A percentile compares a stretch with the other conserved stretches of the same genome.
Evolutionary conservation across 2,113 vertebrate genomes (phyloP).

Genomic region (Siniperca chuatsi): DNA sequence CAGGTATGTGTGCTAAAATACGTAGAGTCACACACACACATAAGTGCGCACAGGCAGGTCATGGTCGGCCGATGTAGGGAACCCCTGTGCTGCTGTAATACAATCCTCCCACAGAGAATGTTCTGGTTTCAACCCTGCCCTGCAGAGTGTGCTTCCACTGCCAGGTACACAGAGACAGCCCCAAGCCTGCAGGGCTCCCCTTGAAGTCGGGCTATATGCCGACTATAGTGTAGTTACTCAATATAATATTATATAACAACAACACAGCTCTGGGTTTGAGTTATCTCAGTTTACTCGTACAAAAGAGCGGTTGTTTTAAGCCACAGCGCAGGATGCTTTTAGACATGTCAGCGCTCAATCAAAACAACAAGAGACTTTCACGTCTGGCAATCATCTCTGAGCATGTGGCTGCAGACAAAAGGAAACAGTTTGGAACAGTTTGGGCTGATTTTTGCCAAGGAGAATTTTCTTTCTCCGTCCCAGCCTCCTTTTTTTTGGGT

Average conservation of each 20-base stretch:
- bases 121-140: conserved; percentile 78
- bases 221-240: conserved; percentile 58
- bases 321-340: conserved; percentile 60
- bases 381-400: conserved; percentile 78
- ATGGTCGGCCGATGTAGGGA: conserved; percentile 65
- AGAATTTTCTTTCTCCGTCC: conserved; percentile 48
- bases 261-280: conserved; percentile 51
- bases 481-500: conserved; percentile 2
- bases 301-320: conserved; percentile 64
- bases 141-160: conserved; percentile 68
- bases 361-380: conserved; percentile 73
- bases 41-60: conserved; percentile 56
- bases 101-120: conserved; percentile 75
- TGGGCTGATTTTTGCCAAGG: conserved; percentile 60
- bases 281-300: conserved; percentile 60
- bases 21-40: conserved; percentile 26
- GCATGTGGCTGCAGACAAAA: conserved; percentile 75
- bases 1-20: conserved; percentile 28
- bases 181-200: conserved; percentile 69
- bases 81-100: conserved; percentile 77
- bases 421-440: conserved; percentile 65
- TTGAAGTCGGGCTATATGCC: conserved; percentile 70
- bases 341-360: conserved; percentile 77
- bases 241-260: conserved; percentile 72
- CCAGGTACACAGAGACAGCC: conserved; percentile 74